Evolutionary conservation across 2,888 invertebrate species (phyloP).

Genomic region (Glyphotaelius pellucidus): DNA sequence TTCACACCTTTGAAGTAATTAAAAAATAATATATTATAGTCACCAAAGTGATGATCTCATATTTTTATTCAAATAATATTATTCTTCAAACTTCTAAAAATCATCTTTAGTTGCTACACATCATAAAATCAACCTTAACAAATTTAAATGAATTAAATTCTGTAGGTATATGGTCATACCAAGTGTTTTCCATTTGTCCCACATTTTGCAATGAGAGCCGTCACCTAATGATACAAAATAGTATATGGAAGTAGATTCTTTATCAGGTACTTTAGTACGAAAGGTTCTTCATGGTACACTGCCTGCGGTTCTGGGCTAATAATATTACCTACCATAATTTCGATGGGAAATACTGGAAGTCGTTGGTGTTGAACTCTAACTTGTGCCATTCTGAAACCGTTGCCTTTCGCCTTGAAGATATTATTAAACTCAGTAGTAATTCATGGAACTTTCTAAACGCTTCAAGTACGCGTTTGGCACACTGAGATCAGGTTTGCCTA

Average conservation of each 20-base stretch:
- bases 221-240: neutral
- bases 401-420: neutral
- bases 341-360: neutral
- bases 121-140: neutral
- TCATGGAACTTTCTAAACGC: neutral
- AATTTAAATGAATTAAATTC: neutral
- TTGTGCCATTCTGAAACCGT: neutral
- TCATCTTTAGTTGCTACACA: too few relatives aligned
- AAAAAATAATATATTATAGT: too few relatives aligned
- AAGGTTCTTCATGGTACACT: slow-evolving; percentile 10
- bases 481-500: neutral
- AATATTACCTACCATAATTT: neutral
- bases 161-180: neutral
- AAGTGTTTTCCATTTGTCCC: slow-evolving; percentile 18
- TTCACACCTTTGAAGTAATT: too few relatives aligned
- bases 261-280: neutral
- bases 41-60: too few relatives aligned
- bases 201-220: slow-evolving; percentile 19
- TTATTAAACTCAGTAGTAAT: neutral
- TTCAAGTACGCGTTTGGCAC: neutral
- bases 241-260: neutral
- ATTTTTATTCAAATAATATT: too few relatives aligned
- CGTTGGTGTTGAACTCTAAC: neutral
- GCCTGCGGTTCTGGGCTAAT: neutral
- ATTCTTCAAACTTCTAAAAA: too few relatives aligned